Conservation (phyloP, 2,113 vertebrate genomes). For the Thryonomys swinderianus region DNA sequence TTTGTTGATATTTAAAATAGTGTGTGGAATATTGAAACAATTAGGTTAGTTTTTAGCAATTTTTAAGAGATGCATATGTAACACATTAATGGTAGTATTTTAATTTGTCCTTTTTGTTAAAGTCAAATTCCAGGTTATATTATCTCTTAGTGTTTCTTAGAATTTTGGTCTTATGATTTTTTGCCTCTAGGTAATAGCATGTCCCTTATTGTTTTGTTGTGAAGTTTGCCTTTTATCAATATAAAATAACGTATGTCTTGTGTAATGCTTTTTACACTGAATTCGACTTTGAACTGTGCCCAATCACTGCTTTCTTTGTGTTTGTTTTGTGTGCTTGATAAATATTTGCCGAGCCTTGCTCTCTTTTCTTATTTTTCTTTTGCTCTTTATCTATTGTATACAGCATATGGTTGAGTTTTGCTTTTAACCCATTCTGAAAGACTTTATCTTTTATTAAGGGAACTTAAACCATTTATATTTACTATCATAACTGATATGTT, state of each 20-base stretch:
- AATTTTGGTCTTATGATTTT: conserved; percentile 21
- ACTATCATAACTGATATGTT: conserved; percentile 56
- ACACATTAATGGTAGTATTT: neutral
- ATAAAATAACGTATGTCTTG: conserved; percentile 50
- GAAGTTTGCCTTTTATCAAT: conserved; percentile 24
- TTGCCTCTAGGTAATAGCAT: neutral
- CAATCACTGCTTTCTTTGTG: neutral
- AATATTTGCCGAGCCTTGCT: conserved; percentile 48
- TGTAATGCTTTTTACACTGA: conserved; percentile 36
- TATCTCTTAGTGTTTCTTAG: neutral
- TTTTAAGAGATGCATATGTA: neutral
- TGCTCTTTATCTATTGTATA: conserved; percentile 23
- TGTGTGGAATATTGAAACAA: neutral
- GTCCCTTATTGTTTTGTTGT: neutral
- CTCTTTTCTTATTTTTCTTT: conserved; percentile 41
- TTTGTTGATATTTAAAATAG: conserved; percentile 26
- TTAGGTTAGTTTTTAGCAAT: neutral
- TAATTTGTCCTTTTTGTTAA: conserved; percentile 54
- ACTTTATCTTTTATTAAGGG: conserved; percentile 71
- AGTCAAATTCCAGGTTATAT: neutral
- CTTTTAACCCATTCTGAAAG: conserved; percentile 67
- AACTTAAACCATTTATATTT: conserved; percentile 72
- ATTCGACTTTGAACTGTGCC: conserved; percentile 63
- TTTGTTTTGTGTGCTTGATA: conserved; percentile 59
- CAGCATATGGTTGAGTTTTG: conserved; percentile 54